Evolutionary conservation across 2,888 invertebrate species (phyloP).

Genomic region (Latheticus oryzae): DNA sequence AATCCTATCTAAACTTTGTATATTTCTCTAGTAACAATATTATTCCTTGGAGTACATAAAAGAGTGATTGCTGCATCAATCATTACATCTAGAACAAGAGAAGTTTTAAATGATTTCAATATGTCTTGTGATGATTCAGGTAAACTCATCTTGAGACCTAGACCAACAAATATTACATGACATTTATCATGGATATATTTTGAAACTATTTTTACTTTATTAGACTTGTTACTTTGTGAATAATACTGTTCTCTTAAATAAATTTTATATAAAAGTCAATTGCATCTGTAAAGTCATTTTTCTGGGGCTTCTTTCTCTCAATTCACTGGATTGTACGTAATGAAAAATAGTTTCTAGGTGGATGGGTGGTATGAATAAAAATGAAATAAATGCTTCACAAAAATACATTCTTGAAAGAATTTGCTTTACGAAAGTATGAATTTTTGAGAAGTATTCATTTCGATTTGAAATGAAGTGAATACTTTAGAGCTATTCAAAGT

Average conservation of each 20-base stretch:
- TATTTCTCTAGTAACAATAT: slow-evolving; percentile 78
- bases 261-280: slow-evolving; percentile 30
- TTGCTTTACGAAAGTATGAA: too few species aligned
- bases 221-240: slow-evolving; percentile 33
- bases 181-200: slow-evolving; percentile 40
- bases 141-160: slow-evolving; percentile 91
- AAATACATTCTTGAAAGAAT: too few species aligned
- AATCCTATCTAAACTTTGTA: background rate
- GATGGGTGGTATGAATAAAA: too few species aligned
- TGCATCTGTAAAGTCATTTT: background rate
- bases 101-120: slow-evolving; percentile 93
- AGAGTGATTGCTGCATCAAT: slow-evolving; percentile 97
- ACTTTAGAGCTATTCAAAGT: too few species aligned
- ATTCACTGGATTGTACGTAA: too few species aligned
- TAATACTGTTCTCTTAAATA: slow-evolving; percentile 27
- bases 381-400: too few species aligned
- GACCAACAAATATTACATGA: slow-evolving; percentile 71
- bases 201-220: slow-evolving; percentile 36
- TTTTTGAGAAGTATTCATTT: too few species aligned
- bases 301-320: background rate
- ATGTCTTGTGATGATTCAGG: slow-evolving; percentile 99
- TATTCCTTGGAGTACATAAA: slow-evolving; percentile 93
- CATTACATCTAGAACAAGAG: slow-evolving; percentile 90
- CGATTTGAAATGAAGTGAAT: too few species aligned
- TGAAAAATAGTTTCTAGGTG: too few species aligned